Conservation (phyloP, 2,888 invertebrate species). For the Athalia circularis region DNA sequence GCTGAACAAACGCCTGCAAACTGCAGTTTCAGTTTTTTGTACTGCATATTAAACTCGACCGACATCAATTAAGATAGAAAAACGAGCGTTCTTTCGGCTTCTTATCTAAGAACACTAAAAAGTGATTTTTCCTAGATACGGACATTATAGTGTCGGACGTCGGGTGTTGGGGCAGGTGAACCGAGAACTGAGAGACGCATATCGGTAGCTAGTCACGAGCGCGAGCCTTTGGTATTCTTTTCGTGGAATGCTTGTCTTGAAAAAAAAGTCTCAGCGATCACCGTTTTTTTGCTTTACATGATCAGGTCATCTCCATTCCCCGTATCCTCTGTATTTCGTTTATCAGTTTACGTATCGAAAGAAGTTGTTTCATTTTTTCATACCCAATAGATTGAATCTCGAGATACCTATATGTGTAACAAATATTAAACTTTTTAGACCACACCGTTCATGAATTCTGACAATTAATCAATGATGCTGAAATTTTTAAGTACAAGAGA, state of each 20-base stretch:
- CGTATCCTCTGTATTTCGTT: slow-evolving; percentile 16
- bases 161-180: not conserved
- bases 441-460: too few relatives aligned
- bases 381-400: too few relatives aligned
- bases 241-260: slow-evolving; percentile 19
- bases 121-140: not conserved
- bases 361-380: too few relatives aligned
- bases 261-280: slow-evolving; percentile 34
- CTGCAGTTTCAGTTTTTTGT: not conserved
- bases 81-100: not conserved
- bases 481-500: not conserved
- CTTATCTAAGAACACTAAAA: slow-evolving; percentile 26
- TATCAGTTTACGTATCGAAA: slow-evolving; percentile 1
- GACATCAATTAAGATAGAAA: slow-evolving; percentile 28
- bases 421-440: too few relatives aligned
- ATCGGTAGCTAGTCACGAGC: slow-evolving; percentile 25
- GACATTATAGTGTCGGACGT: not conserved
- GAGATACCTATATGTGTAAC: too few relatives aligned
- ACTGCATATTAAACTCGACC: slow-evolving; percentile 14
- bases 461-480: too few relatives aligned
- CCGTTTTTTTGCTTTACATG: slow-evolving; percentile 16
- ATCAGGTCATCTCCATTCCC: not conserved
- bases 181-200: slow-evolving; percentile 21
- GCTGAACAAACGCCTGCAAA: slow-evolving; percentile 3
- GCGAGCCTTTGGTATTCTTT: slow-evolving; percentile 9